Conservation (phyloP, 2,797 vertebrate species). For the Anisognathus igniventris region DNA sequence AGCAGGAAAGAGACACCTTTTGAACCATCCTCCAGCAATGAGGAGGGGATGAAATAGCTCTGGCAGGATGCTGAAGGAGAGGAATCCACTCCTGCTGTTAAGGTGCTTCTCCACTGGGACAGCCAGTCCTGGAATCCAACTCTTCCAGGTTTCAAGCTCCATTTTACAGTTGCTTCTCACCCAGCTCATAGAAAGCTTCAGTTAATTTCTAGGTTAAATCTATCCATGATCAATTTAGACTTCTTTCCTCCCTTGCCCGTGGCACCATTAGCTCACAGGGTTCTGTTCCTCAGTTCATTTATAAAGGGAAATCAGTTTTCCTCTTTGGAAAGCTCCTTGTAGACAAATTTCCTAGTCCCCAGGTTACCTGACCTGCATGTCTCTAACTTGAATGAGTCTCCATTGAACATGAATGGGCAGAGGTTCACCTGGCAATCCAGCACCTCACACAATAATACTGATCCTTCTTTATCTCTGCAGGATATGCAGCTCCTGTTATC, state of each 20-base stretch:
- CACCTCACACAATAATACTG: neutral
- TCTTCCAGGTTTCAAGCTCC: neutral
- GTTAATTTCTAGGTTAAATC: constrained; percentile 3
- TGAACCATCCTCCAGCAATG: neutral
- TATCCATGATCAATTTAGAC: neutral
- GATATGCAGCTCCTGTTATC: neutral
- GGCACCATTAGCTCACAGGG: neutral
- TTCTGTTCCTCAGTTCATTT: neutral
- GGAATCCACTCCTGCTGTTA: neutral
- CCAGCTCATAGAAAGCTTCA: neutral
- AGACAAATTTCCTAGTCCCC: neutral
- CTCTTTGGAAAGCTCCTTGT: neutral
- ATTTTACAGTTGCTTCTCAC: neutral
- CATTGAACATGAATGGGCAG: neutral
- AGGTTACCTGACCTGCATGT: neutral
- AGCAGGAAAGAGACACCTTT: neutral
- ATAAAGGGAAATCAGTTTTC: neutral
- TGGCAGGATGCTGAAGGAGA: neutral
- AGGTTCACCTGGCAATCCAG: neutral
- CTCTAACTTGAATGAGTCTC: neutral
- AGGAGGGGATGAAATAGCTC: fast-evolving
- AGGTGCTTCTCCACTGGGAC: neutral
- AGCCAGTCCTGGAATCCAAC: neutral
- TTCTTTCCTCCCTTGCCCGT: neutral
- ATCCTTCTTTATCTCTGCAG: neutral